Conservation (phyloP, 2,113 vertebrate species). For the Stictonetta naevosa region DNA sequence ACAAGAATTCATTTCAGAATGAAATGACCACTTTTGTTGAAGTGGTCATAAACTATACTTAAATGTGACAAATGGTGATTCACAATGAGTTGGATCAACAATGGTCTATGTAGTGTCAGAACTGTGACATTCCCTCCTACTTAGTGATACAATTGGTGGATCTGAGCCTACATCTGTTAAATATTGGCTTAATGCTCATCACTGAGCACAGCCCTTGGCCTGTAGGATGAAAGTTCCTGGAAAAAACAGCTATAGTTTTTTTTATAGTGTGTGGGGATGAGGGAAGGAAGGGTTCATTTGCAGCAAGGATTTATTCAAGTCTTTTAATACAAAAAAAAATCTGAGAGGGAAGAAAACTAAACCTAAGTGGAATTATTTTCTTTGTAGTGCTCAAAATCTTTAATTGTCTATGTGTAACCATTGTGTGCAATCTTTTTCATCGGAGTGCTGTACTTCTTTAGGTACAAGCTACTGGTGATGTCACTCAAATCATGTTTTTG, state of each 20-base stretch:
- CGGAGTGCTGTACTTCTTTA: not conserved
- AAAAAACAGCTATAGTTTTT: not conserved
- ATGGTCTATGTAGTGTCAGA: not conserved
- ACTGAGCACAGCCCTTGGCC: not conserved
- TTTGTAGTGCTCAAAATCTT: not conserved
- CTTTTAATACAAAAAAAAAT: not conserved
- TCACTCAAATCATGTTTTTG: not conserved
- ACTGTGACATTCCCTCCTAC: not conserved
- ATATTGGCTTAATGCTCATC: not conserved
- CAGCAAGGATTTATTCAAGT: not conserved
- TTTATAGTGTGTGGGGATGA: not conserved
- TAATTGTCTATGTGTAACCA: not conserved
- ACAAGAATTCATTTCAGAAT: not conserved
- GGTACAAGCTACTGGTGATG: not conserved
- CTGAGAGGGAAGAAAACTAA: not conserved
- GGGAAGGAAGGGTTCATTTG: not conserved
- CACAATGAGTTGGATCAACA: not conserved
- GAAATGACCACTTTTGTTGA: not conserved
- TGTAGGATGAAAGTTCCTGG: not conserved
- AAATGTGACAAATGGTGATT: accelerated
- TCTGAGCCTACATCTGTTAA: not conserved
- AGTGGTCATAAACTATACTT: too few species aligned
- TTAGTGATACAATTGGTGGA: not conserved
- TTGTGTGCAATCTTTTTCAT: not conserved
- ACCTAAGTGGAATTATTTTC: not conserved